A percentile compares a stretch with the other conserved stretches of the same genome.
Conservation (phyloP, 2,797 vertebrate genomes). For the Urosaurus nigricauda region DNA sequence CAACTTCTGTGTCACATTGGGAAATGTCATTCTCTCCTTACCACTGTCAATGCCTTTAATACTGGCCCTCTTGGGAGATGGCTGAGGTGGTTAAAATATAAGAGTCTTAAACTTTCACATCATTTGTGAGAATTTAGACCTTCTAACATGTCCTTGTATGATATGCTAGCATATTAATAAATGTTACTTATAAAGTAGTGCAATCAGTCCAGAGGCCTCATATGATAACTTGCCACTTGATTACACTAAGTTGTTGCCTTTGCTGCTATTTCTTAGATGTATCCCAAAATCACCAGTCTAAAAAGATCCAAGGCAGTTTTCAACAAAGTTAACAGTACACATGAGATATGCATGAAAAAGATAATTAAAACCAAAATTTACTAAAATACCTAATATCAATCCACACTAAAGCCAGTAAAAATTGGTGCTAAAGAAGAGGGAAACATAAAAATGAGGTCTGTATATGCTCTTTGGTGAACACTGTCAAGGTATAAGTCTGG, state of each 20-base stretch:
- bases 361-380: no score
- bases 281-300: no score
- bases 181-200: background rate
- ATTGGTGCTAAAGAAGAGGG: no score
- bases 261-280: no score
- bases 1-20: background rate
- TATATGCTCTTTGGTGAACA: no score
- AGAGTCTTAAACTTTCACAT: background rate
- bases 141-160: background rate
- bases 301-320: background rate
- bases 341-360: background rate
- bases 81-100: constrained; percentile 4
- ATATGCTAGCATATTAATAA: background rate
- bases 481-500: no score
- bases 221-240: no score
- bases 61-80: background rate
- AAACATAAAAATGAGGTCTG: no score
- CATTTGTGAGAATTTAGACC: constrained; percentile 4
- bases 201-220: no score
- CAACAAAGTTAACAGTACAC: background rate
- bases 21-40: constrained; percentile 11
- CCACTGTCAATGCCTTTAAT: constrained; percentile 6
- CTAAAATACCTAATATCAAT: no score
- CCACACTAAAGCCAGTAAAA: no score
- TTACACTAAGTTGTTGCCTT: no score